Base-by-base conservation (phyloP, 2,888 invertebrate genomes). In the Zootermopsis nevadensis region DNA sequence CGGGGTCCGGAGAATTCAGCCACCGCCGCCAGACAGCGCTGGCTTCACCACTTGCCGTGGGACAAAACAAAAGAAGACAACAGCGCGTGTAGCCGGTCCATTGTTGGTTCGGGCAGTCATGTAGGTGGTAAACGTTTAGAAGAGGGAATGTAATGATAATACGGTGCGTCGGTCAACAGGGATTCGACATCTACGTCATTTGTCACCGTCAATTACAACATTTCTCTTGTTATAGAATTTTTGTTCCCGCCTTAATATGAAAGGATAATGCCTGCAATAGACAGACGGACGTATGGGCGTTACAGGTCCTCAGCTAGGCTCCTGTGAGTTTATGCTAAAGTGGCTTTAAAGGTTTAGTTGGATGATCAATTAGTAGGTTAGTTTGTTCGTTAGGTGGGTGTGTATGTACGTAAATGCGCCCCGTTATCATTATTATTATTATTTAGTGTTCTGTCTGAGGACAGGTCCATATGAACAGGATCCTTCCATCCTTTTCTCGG, bases 201-300 rank as follows among this genome's bases (percentile, higher is more conserved):
- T 69, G 31, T 69, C 69, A 69, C 6, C 33, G 69, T 69, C 69
- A 69, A 69, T 69, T 69, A 69, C 69, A 69, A 31, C 69, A 69
- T 69, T 69, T 69, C 69, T 69, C 31, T 69, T 22, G 69, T 69
- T 69, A 69, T 30, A 33, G 19, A 8, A 33, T 69, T 69, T 69
- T 69, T 69, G 33, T 69, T 31, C 31, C 8, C 33, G 31, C 33
- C 69, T 69, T 22, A 69, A 0, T 33, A 33, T 33, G 27, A 60
- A 60, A 27, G 60, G 27, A 27, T 60, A 27, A 27, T 60, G 27
- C 60, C 4, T 15, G 27, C 27, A 60, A 1, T 27, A 55, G 3
- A 60, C 27, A 60, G n/a, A 60, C n/a, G n/a, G 60, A 0, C 60
- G 27, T n/a, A 6, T 10, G 7, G 4, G 7, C 2, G 27, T 15